These are phyloP conservation scores for Temnothorax curvispinosus DNA, from an alignment of 1,140 invertebrate species.

Conservation along the genomic window DNA sequence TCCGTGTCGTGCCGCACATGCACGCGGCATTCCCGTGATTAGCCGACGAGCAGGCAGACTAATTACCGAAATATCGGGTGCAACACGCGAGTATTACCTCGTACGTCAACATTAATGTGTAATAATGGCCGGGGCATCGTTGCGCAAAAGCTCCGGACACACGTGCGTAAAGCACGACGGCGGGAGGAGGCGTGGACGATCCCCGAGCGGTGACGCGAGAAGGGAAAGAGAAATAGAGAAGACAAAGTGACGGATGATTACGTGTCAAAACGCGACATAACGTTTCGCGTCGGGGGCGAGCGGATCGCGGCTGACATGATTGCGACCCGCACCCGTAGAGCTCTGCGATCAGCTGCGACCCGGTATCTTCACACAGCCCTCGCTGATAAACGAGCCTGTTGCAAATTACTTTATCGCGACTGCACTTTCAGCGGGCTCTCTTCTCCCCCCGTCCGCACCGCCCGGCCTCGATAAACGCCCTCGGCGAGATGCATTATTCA, in stretches of 20 bases:
- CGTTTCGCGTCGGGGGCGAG: slow-evolving; percentile 15
- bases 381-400: slow-evolving; percentile 56
- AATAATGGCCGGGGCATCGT: slow-evolving; percentile 66
- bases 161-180: not conserved
- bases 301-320: slow-evolving; percentile 36
- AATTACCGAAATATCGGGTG: slow-evolving; percentile 79
- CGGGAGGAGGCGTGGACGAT: not conserved
- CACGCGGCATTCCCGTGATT: slow-evolving; percentile 68
- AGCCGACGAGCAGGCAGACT: slow-evolving; percentile 68
- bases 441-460: too few relatives aligned
- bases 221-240: not conserved
- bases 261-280: slow-evolving; percentile 52
- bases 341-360: slow-evolving; percentile 5
- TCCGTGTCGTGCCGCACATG: slow-evolving; percentile 24
- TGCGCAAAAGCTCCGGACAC: slow-evolving; percentile 23
- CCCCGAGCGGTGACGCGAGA: not conserved
- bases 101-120: slow-evolving; percentile 79
- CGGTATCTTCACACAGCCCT: slow-evolving; percentile 25
- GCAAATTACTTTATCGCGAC: slow-evolving; percentile 59
- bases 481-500: slow-evolving; percentile 42
- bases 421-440: slow-evolving; percentile 33
- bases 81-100: slow-evolving; percentile 66
- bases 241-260: slow-evolving; percentile 61
- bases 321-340: slow-evolving; percentile 29
- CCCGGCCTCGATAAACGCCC: slow-evolving; percentile 16